Evolutionary conservation across 2,888 invertebrate genomes (phyloP), one percentile per base, ranked within the genome.

Genomic region (Leucoma salicis): DNA sequence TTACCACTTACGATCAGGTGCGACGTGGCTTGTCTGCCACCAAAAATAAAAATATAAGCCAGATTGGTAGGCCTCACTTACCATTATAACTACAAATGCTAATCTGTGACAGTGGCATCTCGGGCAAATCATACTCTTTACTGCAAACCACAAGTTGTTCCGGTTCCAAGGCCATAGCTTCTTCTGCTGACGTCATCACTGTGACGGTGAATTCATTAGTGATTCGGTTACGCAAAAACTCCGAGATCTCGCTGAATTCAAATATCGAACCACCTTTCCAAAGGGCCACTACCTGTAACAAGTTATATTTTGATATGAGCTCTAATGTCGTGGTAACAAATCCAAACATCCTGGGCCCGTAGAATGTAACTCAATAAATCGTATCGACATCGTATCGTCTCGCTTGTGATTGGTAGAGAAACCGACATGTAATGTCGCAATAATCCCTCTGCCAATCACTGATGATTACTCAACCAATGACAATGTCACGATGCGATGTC

Each of bases 221-320:
- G 0, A 86, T 43, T 4, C 66, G 70, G 0, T 75, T 49, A 1
- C 59, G 54, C 0, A 88, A 69, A 50, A 77, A 82, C 35, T 73
- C 71, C 0, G 77, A 77, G 24, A 89, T 78, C 25, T 80, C 78
- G 0, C 70, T 62, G 15, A 84, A 83, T 31, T 88, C 81, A 8
- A 63, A 64, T n/a, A 79, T 47, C 12, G 78, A 69, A 2, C 88
- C 88, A 1, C 88, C 88, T 54, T 78, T 73, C 88, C 88, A 89
- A 0, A 89, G 69, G 0, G 83, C 88, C 35, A 83, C 76, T 11
- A 87, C 85, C 88, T 89, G 41, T 2, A 37, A 44, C n/a, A n/a
- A n/a, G n/a, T n/a, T n/a, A n/a, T n/a, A n/a, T n/a, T n/a, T n/a
- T n/a, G n/a, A n/a, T n/a, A n/a, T n/a, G n/a, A n/a, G n/a, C n/a